Base-by-base conservation (phyloP, 1,140 invertebrate species). In the Homalodisca vitripennis region DNA sequence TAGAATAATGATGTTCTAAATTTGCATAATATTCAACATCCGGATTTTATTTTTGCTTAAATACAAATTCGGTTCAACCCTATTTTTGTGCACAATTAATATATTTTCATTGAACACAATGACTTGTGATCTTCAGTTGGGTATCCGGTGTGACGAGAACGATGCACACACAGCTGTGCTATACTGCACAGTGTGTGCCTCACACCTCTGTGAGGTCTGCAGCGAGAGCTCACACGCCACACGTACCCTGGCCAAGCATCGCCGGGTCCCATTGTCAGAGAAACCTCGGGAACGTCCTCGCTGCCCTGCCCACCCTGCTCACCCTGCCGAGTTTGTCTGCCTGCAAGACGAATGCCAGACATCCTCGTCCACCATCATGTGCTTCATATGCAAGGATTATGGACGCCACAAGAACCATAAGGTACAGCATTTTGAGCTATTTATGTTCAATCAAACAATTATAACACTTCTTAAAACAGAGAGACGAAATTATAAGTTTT, bases 341-440 rank as follows among this genome's bases (percentile, higher is more conserved):
- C 77, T 85, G 46, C 84, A 87, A 72, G 83, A 86, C 53, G 82
- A 80, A 24, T 88, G 86, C 74, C 79, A 82, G 69, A 78, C 82
- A 13, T 63, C 75, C 31, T 47, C 79, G 30, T 34, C 74, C 24
- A 77, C 82, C 30, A 73, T 83, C 3, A 85, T 87, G 84, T 87
- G 86, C 72, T 87, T 86, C 74, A 80, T 87, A 17, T 88, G 86
- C 75, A 87, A 87, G 74, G 82, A 83, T 70, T 86, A 86, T 75
- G 84, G 85, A 17, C 77, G 83, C 55, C 85, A 86, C 73, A 83
- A 84, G 67, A 80, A 80, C 69, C 85, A 86, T 74, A 84, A 84
- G 79, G 84, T 85, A n/a, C n/a, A n/a, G n/a, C n/a, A n/a, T n/a
- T n/a, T n/a, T n/a, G n/a, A n/a, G n/a, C n/a, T n/a, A n/a, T n/a